phyloP scores from a whole-genome alignment of 1,140 invertebrate genomes.

The Aphidius ervi region DNA sequence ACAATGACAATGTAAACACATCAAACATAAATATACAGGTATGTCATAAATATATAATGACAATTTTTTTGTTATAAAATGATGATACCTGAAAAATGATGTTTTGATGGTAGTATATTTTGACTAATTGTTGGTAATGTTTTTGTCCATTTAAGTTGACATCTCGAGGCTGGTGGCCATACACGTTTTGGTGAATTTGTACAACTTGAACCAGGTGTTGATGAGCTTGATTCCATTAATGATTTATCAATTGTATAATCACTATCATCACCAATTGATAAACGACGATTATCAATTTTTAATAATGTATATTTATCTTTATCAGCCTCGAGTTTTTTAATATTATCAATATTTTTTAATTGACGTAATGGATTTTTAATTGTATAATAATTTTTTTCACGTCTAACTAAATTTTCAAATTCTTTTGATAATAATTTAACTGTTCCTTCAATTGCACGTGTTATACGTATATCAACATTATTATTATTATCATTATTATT shows the following conservation, averaged over 20 bases:
- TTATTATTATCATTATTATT: constrained; percentile 23
- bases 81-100: constrained; percentile 45
- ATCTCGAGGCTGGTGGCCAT: constrained; percentile 53
- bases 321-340: constrained; percentile 43
- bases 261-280: constrained; percentile 46
- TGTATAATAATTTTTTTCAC: constrained; percentile 39
- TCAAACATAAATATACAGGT: constrained; percentile 1
- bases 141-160: constrained; percentile 48
- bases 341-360: constrained; percentile 35
- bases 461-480: constrained; percentile 41
- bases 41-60: constrained; percentile 12
- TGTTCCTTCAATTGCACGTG: constrained; percentile 45
- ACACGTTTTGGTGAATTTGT: constrained; percentile 63
- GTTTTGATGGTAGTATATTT: constrained; percentile 43
- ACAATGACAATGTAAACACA: constrained; percentile 3
- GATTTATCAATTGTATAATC: constrained; percentile 52
- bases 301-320: constrained; percentile 31
- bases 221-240: constrained; percentile 60
- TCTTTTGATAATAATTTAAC: constrained; percentile 47
- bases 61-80: constrained; percentile 9
- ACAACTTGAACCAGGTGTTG: constrained; percentile 62
- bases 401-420: constrained; percentile 44
- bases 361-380: constrained; percentile 31
- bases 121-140: constrained; percentile 46
- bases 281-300: constrained; percentile 33